Percentiles rank a stretch among this genome's conserved stretches.
These are phyloP conservation scores for Fulmarus glacialis DNA, from an alignment of 2,113 vertebrate genomes.

Conservation along the genomic window DNA sequence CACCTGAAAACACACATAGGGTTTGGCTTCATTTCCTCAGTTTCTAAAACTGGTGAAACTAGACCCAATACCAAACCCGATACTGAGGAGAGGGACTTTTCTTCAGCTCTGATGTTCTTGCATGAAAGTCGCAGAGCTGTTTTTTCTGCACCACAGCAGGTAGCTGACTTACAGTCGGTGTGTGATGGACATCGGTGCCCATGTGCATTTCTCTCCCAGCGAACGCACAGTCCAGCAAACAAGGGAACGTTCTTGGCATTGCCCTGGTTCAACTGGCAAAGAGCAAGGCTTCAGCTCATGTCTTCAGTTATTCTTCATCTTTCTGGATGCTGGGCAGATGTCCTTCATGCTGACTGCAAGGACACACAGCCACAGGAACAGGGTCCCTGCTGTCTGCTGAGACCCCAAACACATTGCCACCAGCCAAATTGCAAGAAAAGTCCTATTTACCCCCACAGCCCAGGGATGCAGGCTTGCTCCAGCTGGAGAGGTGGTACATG, in stretches of 20 bases:
- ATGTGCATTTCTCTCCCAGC: neutral
- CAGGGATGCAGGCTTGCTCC: neutral
- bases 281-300: neutral
- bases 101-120: neutral
- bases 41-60: neutral
- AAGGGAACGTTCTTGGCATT: neutral
- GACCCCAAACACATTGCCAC: neutral
- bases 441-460: neutral
- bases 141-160: neutral
- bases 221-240: neutral
- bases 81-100: neutral
- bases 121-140: accelerated
- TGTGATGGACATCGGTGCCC: accelerated
- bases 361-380: neutral
- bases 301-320: neutral
- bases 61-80: neutral
- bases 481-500: neutral
- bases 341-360: neutral
- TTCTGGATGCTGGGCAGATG: neutral
- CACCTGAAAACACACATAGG: neutral
- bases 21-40: neutral
- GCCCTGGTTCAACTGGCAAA: neutral
- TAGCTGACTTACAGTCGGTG: neutral
- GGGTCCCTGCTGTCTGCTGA: neutral
- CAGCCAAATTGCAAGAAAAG: neutral